Percentiles rank a stretch among this genome's conserved stretches.
phyloP scores from a whole-genome alignment of 2,888 invertebrate genomes.

The Cylloceria caligata region DNA sequence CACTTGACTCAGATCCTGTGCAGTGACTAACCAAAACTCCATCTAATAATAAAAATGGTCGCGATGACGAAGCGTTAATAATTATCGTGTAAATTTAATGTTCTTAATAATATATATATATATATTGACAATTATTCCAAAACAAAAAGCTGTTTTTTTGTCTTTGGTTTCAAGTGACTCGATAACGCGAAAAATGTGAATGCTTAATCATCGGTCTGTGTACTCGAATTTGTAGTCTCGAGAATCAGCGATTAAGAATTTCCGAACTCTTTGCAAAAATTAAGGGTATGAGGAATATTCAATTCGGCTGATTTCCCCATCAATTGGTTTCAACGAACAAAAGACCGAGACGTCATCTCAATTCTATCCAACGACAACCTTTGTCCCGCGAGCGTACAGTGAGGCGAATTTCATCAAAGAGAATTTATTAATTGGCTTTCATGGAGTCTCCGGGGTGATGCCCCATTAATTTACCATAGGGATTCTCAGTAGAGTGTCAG shows the following conservation, averaged over 20 bases:
- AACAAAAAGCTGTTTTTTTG: neutral
- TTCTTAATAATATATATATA: no score
- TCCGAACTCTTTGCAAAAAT: neutral
- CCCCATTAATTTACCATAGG: slow-evolving; percentile 13
- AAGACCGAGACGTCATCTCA: slow-evolving; percentile 41
- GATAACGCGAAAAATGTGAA: neutral
- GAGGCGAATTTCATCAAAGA: slow-evolving; percentile 66
- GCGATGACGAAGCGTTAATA: no score
- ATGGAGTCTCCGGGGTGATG: slow-evolving; percentile 48
- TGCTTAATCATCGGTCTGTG: neutral
- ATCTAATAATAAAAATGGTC: no score
- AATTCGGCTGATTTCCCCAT: slow-evolving; percentile 44
- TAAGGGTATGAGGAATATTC: slow-evolving; percentile 8
- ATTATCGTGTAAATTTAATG: no score
- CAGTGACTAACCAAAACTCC: no score
- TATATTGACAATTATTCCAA: no score
- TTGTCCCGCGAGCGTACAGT: slow-evolving; percentile 41
- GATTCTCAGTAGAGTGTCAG: neutral
- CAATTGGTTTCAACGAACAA: slow-evolving; percentile 43
- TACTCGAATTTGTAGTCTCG: neutral
- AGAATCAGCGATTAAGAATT: neutral
- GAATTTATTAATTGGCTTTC: slow-evolving; percentile 67
- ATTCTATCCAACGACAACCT: slow-evolving; percentile 42
- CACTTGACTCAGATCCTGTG: no score
- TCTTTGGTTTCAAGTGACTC: neutral